Conservation (phyloP, 1,140 invertebrate species). For the Chionoecetes opilio region DNA sequence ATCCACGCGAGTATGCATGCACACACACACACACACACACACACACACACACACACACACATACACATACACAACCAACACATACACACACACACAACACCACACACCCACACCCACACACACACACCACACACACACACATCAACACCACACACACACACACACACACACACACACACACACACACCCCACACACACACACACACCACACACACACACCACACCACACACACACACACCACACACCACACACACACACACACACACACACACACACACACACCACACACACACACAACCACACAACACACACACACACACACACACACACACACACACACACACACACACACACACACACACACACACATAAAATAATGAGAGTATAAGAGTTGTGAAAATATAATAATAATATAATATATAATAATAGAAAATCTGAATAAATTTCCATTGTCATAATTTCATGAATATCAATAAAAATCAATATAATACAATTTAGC, state of each 20-base stretch:
- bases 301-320: neutral
- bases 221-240: neutral
- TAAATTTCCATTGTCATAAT: no score
- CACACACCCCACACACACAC: slow-evolving; percentile 10
- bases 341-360: neutral
- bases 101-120: neutral
- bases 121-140: no score
- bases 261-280: neutral
- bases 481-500: no score
- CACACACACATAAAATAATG: neutral
- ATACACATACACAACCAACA: no score
- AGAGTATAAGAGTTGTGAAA: neutral
- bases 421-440: no score
- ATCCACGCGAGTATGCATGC: no score
- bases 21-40: no score
- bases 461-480: no score
- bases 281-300: neutral
- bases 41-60: no score
- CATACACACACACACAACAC: slow-evolving; percentile 1
- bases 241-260: slow-evolving; percentile 13
- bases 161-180: neutral
- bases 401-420: neutral
- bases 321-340: neutral
- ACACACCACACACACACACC: neutral
- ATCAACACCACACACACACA: neutral